Conservation (phyloP, 92 coral and sea anemone species). For the Plumapathes pennacea region DNA sequence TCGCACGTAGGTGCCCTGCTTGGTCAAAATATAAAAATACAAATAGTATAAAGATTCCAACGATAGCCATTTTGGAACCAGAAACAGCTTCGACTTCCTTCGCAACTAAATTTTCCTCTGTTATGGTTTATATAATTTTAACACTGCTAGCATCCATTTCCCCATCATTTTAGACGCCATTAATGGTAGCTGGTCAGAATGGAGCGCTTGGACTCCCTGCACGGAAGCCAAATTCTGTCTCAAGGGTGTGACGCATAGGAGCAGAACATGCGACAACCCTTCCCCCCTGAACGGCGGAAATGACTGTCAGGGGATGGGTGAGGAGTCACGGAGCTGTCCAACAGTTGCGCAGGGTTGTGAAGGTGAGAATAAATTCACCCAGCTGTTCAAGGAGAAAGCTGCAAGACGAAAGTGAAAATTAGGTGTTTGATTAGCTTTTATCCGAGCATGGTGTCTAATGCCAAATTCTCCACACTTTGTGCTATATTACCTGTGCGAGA, state of each 20-base stretch:
- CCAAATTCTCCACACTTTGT: neutral
- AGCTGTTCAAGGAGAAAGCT: neutral
- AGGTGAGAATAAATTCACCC: conserved; percentile 26
- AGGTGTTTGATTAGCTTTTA: too few species aligned
- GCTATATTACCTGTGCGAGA: neutral
- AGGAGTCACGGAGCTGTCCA: conserved; percentile 69
- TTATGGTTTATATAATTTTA: neutral
- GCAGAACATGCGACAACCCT: conserved; percentile 80
- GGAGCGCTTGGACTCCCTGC: conserved; percentile 70
- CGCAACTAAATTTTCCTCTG: neutral
- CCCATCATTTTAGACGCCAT: conserved; percentile 56
- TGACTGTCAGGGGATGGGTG: conserved; percentile 78
- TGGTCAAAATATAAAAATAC: too few species aligned
- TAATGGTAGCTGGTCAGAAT: conserved; percentile 88
- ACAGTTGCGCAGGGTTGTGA: conserved; percentile 76
- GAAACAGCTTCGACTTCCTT: too few species aligned
- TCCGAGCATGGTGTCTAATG: too few species aligned
- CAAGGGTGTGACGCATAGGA: conserved; percentile 58
- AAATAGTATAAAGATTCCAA: too few species aligned
- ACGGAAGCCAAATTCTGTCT: conserved; percentile 75
- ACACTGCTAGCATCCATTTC: too few species aligned
- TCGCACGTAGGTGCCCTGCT: too few species aligned
- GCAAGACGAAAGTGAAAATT: too few species aligned
- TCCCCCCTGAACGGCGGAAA: conserved; percentile 80
- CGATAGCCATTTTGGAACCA: too few species aligned